Evolutionary conservation across 1,140 invertebrate species (phyloP), one percentile per base, ranked within the genome.

Genomic region (Drosophila equinoxialis): DNA sequence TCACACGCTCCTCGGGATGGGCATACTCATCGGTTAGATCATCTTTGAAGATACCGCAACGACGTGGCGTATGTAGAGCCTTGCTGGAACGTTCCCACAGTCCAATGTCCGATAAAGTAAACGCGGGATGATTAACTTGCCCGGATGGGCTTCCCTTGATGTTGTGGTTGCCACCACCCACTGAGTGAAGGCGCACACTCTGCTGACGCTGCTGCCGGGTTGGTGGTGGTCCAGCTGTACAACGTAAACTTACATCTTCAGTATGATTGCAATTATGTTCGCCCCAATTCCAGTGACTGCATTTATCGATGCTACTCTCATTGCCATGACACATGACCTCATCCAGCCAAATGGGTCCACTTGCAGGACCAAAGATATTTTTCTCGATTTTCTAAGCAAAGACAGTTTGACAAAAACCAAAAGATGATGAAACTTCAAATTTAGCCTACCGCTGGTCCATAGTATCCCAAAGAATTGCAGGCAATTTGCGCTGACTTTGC

Each of bases 321-420:
- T 95, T 95, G 23, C 96, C 96, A 2, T 80, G 79, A 78, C 96
- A 97, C 60, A 93, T 93, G 0, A 97, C 94, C 92, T 95, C 93
- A 74, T 96, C 95, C 45, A 97, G 84, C 96, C 96, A 96, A 78
- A 97, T 96, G 1, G 94, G 94, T 3, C 96, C 95, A 8, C 84
- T 87, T 3, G 94, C 94, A 71, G 92, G 77, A 11, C 91, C 91
- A 77, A 81, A 92, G 10, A 83, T 83, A 57, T 91, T 92, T 20
- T 89, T 91, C 23, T 77, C 87, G 0, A 87, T 72, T 76, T 75
- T 76, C 90, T 91, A 13, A 0, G 6, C 1, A 5, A 13, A 23
- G 1, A 0, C 10, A 11, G 6, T 30, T 30, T 30, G 30, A 30
- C 30, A 30, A 30, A 6, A 30, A 30, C 6, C 30, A 20, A 26